phyloP scores from a whole-genome alignment of 1,140 invertebrate genomes.

The Drosophila ogumai region DNA sequence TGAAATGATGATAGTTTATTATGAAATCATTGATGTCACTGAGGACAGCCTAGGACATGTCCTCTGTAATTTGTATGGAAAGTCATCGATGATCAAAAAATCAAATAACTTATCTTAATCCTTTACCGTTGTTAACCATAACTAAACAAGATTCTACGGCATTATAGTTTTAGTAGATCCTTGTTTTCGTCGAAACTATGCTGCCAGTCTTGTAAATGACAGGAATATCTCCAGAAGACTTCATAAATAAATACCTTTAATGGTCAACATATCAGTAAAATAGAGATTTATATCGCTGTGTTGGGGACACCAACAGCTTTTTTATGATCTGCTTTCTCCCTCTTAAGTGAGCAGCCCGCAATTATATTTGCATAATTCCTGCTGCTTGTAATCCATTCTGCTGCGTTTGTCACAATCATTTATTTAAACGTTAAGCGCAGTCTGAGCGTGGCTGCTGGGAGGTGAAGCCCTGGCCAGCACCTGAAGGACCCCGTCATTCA shows the following conservation, averaged over 20 bases:
- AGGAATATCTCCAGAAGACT: too few species aligned
- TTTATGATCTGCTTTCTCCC: neutral
- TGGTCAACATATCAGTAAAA: neutral
- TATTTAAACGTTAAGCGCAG: constrained; percentile 76
- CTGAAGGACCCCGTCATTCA: constrained; percentile 51
- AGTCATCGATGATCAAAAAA: too few species aligned
- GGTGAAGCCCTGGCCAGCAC: constrained; percentile 51
- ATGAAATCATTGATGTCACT: too few species aligned
- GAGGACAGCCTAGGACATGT: too few species aligned
- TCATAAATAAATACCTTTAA: neutral
- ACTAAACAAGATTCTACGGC: too few species aligned
- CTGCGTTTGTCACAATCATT: constrained; percentile 76
- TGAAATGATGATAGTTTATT: too few species aligned
- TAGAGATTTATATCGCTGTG: neutral
- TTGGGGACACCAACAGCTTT: neutral
- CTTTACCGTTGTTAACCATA: too few species aligned
- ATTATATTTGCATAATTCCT: constrained; percentile 55
- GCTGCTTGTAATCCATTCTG: constrained; percentile 49
- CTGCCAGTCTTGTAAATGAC: too few species aligned
- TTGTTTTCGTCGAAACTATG: too few species aligned
- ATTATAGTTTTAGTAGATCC: too few species aligned
- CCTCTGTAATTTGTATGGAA: too few species aligned
- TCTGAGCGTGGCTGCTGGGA: constrained; percentile 45
- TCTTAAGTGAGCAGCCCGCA: constrained; percentile 22
- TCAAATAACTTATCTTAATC: too few species aligned